Evolutionary conservation across 2,888 invertebrate genomes (phyloP).

Genomic region (Alloplasta piceator): DNA sequence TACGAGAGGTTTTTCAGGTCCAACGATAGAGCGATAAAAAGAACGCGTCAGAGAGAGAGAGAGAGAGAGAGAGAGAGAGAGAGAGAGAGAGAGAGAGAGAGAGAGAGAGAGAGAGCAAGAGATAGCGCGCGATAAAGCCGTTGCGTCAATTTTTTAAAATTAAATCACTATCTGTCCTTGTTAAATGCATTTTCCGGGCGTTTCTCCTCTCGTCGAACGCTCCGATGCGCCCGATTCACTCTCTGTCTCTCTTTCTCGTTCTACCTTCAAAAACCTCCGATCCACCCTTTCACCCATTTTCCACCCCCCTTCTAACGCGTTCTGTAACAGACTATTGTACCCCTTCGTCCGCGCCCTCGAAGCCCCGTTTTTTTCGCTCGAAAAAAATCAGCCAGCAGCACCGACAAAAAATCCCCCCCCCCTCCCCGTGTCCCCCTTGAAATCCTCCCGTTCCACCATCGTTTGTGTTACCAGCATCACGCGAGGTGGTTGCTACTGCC

Average conservation of each 20-base stretch:
- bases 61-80: slow-evolving; percentile 23
- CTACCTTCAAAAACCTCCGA: slow-evolving; percentile 6
- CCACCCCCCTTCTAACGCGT: slow-evolving; percentile 37
- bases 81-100: slow-evolving; percentile 11
- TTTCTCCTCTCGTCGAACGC: slow-evolving; percentile 45
- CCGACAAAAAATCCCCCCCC: slow-evolving; percentile 43
- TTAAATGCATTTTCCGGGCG: slow-evolving; percentile 81
- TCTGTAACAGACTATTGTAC: slow-evolving; percentile 37
- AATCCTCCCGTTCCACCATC: slow-evolving; percentile 24
- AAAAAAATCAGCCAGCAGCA: slow-evolving; percentile 56
- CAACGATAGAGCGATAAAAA: too few relatives aligned
- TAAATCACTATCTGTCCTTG: slow-evolving; percentile 83
- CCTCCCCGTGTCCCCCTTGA: slow-evolving; percentile 31
- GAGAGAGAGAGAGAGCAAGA: slow-evolving; percentile 4
- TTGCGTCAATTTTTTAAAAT: slow-evolving; percentile 83
- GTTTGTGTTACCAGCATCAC: slow-evolving; percentile 61
- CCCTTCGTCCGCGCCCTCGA: slow-evolving; percentile 22
- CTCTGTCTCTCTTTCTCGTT: slow-evolving; percentile 49
- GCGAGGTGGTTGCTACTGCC: slow-evolving; percentile 55
- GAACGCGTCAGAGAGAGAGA: slow-evolving; percentile 9
- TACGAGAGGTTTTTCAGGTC: slow-evolving; percentile 35
- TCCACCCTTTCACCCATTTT: slow-evolving; percentile 23
- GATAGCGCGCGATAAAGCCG: slow-evolving; percentile 68
- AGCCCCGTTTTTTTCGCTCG: background rate
- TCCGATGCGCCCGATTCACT: slow-evolving; percentile 38